phyloP scores from a whole-genome alignment of 2,888 invertebrate species.

The Lasioglossum figueresi region DNA sequence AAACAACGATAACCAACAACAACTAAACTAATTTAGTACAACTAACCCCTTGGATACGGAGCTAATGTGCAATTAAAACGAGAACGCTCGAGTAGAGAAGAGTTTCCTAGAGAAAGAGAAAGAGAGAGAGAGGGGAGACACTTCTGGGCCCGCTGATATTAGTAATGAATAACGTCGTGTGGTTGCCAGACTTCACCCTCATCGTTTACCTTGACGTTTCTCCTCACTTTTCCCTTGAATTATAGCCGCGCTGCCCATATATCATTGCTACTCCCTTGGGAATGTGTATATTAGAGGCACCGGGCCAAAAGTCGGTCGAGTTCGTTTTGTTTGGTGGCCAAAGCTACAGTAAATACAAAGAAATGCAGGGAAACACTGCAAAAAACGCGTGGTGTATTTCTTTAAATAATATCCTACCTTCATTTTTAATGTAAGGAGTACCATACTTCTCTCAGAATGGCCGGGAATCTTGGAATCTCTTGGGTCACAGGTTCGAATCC shows the following conservation, averaged over 20 bases:
- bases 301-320: conserved; percentile 15
- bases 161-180: conserved; percentile 54
- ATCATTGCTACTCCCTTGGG: conserved; percentile 37
- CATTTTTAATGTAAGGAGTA: too few species aligned
- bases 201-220: conserved; percentile 50
- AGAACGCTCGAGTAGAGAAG: conserved; percentile 37
- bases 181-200: conserved; percentile 54
- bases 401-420: neutral
- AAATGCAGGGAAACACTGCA: neutral
- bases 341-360: neutral
- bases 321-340: conserved; percentile 17
- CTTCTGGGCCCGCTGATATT: conserved; percentile 52
- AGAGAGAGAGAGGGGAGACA: neutral
- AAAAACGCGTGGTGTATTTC: neutral
- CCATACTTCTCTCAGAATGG: neutral
- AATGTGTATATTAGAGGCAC: conserved; percentile 29
- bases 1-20: neutral
- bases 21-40: neutral
- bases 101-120: neutral
- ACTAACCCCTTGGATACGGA: conserved; percentile 5
- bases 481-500: neutral
- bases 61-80: conserved; percentile 50
- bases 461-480: neutral
- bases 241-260: conserved; percentile 35
- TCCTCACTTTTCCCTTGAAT: conserved; percentile 47